Evolutionary conservation across 2,888 invertebrate genomes (phyloP), one percentile per base, ranked within the genome.

Genomic region (Petrolisthes cinctipes): DNA sequence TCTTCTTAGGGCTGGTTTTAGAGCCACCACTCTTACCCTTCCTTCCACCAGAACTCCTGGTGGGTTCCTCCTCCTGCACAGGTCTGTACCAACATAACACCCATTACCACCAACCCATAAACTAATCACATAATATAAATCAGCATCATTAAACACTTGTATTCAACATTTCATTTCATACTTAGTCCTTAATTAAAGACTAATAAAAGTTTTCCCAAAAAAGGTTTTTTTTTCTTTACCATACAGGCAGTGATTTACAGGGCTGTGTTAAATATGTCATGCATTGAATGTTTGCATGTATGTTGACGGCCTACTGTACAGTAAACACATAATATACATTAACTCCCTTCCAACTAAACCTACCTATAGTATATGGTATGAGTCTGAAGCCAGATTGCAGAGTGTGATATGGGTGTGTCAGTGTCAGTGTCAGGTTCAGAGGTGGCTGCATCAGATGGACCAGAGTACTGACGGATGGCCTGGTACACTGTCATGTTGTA

Each of bases 401-500:
- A 97, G 92, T 96, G 96, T 61, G 93, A 93, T 91, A 98, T 93
- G 20, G 98, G 97, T 20, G 97, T 96, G 93, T 97, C 97, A 84
- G 96, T 95, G 92, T 97, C 97, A 11, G 96, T 96, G 92, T 98
- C 98, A 0, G 97, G 96, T 92, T 98, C 98, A 3, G 96, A 96
- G 57, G 85, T 84, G n/a, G 82, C 90, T 7, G 89, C 88, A 81
- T 89, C 89, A 76, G 89, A 86, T 68, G 90, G 91, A 87, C 93
- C 91, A 87, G 97, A 97, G 93, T 96, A 99, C 93, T 99, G 99
- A 91, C 98, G 95, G 86, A 99, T 97, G 54, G 99, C 99, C 94
- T 99, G 99, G 94, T 99, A 99, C 86, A 99, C 98, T 7, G 99
- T 99, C 98, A 99, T 99, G 93, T 98, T 98, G 93, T 99, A 98